These are phyloP conservation scores for Corbicula japonica DNA, from an alignment of 2,888 invertebrate species.

Conservation along the genomic window DNA sequence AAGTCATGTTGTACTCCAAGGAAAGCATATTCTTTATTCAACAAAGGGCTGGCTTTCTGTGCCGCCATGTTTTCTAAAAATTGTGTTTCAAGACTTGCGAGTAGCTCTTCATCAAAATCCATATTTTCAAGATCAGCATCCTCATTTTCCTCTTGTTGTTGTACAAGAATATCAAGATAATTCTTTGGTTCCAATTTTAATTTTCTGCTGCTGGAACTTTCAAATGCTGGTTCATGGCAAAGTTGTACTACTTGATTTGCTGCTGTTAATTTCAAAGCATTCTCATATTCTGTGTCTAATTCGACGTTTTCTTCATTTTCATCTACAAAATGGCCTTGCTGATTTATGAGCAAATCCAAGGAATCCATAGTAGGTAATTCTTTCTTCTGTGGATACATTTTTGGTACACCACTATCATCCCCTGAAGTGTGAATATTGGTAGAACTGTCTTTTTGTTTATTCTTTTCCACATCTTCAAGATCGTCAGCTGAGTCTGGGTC, in stretches of 20 bases:
- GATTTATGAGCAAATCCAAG: conserved; percentile 29
- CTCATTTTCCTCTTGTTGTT: conserved; percentile 52
- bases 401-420: not conserved
- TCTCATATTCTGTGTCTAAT: conserved; percentile 24
- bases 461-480: conserved; percentile 18
- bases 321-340: conserved; percentile 54
- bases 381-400: conserved; percentile 10
- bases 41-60: not conserved
- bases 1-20: conserved; percentile 35
- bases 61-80: conserved; percentile 18
- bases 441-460: not conserved
- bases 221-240: not conserved
- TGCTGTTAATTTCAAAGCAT: conserved; percentile 25
- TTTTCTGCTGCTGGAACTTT: conserved; percentile 13
- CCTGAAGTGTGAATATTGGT: not conserved
- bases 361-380: conserved; percentile 27
- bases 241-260: not conserved
- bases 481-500: conserved; percentile 51
- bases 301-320: conserved; percentile 32
- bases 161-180: conserved; percentile 55
- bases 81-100: conserved; percentile 43
- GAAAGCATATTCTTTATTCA: conserved; percentile 25
- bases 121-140: conserved; percentile 36
- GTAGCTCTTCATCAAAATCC: conserved; percentile 47
- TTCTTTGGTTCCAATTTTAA: conserved; percentile 34